Base-by-base conservation (phyloP, 2,888 invertebrate species). In the Drosophila eohydei region DNA sequence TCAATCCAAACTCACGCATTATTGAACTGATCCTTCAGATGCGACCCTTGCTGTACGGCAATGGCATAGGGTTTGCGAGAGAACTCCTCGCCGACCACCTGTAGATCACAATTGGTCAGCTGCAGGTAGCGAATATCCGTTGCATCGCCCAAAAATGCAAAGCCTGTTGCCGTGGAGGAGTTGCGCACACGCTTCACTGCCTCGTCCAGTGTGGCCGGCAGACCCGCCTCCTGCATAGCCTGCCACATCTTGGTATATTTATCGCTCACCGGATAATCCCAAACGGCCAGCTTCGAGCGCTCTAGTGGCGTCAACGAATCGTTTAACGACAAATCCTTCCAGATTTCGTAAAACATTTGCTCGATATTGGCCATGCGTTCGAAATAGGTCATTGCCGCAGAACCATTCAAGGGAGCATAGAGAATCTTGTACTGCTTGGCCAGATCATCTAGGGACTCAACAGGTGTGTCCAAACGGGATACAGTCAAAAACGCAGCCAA, bases 221-320 rank as follows among this genome's bases (percentile, higher is more conserved):
- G 94, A 0, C 95, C 95, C 0, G 98, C 97, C 68, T 95, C 95
- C 87, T 95, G 94, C 98, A 99, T 99, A 0, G 97, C 97, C 91
- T 98, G 97, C 97, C 98, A 98, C 96, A 99, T 98, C 93, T 99
- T 99, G 44, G 98, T 99, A 92, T 98, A 99, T 91, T 98, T 99
- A 93, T 99, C 98, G 89, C 98, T 98, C 0, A 99, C 98, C 0
- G 99, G 99, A 92, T 99, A 99, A 92, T 99, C 99, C 99, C 99
- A 99, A 0, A 99, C 99, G 0, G 99, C 99, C 16, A 99, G 93
- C 92, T 98, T 97, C 0, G 98, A 97, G 36, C 98, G 94, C 91
- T 99, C 98, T 5, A 97, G 95, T 66, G 98, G 97, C 28, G 96
- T 95, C 57, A 99, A 93, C 60, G 97, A 98, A 93, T 99, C 98